Conservation (phyloP, 1,140 invertebrate genomes). For the Aphaenogaster ashmeadi region DNA sequence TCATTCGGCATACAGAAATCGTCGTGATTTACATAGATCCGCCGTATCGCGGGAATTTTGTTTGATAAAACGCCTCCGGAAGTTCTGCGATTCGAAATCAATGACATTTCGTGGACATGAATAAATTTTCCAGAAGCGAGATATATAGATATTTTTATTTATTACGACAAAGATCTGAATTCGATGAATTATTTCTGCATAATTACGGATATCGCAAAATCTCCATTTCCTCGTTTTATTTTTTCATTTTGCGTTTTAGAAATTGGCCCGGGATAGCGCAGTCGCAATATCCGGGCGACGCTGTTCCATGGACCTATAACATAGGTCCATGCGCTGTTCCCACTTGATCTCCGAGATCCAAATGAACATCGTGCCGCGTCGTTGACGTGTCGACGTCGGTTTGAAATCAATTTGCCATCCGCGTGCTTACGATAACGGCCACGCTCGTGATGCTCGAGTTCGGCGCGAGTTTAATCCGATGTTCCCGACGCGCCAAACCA, state of each 20-base stretch:
- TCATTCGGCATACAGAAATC: not conserved
- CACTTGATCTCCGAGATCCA: constrained; percentile 5
- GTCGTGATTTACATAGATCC: not conserved
- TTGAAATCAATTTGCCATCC: constrained; percentile 79
- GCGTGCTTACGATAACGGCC: constrained; percentile 78
- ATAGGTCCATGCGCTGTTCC: not conserved
- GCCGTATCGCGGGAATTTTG: not conserved
- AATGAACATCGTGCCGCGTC: not conserved
- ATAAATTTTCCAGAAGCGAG: not conserved
- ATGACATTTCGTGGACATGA: not conserved
- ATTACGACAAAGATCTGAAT: not conserved
- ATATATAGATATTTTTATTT: not conserved
- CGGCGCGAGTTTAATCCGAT: constrained; percentile 73
- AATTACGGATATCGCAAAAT: not conserved
- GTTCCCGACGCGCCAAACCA: constrained; percentile 10
- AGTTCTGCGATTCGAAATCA: not conserved
- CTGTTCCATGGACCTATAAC: not conserved
- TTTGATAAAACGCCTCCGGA: not conserved
- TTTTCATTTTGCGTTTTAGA: not conserved
- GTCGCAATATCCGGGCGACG: not conserved
- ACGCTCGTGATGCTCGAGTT: constrained; percentile 74
- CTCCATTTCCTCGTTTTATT: not conserved
- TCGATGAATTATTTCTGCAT: not conserved
- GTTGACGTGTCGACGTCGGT: constrained; percentile 44
- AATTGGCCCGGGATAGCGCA: not conserved